phyloP scores from a whole-genome alignment of 2,888 invertebrate genomes.

The Hydrotaea cyrtoneurina region DNA sequence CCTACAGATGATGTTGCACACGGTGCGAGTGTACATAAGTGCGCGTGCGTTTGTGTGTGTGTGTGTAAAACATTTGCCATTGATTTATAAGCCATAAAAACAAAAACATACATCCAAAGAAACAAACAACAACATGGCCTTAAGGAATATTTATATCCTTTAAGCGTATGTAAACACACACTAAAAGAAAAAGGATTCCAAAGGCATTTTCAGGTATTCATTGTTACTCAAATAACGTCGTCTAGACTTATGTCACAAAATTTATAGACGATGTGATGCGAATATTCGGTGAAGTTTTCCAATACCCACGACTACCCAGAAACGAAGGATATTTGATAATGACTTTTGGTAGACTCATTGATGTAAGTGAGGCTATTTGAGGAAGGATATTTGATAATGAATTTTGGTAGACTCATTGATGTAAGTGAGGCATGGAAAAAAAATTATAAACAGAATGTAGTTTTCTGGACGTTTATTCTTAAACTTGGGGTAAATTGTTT shows the following conservation, averaged over 20 bases:
- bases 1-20: conserved; percentile 10
- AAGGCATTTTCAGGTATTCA: conserved; percentile 44
- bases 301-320: not conserved
- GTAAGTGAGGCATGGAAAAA: no score
- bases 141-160: conserved; percentile 32
- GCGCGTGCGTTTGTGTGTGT: no score
- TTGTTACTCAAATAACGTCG: conserved; percentile 43
- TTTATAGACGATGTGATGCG: not conserved
- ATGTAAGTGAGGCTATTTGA: no score
- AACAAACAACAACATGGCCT: not conserved
- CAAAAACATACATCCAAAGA: not conserved
- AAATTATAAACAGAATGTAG: no score
- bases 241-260: conserved; percentile 44
- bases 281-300: not conserved
- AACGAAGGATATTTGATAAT: not conserved
- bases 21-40: not conserved
- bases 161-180: conserved; percentile 23
- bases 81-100: conserved; percentile 49
- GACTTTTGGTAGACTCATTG: not conserved
- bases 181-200: conserved; percentile 6
- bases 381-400: not conserved
- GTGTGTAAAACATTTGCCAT: conserved; percentile 18
- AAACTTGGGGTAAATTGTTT: no score
- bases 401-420: not conserved
- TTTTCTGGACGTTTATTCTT: no score